Percentiles rank a stretch among this genome's conserved stretches.
Conservation (phyloP, 2,113 vertebrate genomes). For the Eupsittula cactorum region DNA sequence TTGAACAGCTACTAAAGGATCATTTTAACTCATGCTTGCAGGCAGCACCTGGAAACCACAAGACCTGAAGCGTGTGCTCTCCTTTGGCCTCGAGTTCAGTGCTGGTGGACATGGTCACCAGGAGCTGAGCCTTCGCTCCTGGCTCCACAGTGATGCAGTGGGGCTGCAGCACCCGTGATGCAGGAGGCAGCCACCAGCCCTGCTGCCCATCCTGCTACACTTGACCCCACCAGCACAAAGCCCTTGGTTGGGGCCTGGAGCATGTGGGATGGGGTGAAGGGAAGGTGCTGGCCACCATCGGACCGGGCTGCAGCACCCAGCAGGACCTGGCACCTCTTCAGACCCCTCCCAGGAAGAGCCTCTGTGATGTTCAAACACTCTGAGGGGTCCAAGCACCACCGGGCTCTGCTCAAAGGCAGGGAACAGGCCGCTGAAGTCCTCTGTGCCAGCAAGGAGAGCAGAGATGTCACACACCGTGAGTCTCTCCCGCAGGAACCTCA, state of each 20-base stretch:
- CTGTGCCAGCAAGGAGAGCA: fast-evolving
- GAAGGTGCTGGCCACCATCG: constrained; percentile 1
- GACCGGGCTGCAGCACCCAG: neutral
- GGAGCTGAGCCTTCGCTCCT: fast-evolving
- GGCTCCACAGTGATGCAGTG: neutral
- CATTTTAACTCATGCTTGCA: neutral
- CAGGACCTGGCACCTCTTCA: constrained; percentile 46
- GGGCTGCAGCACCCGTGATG: neutral
- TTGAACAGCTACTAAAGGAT: neutral
- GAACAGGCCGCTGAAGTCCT: neutral
- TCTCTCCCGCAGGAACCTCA: constrained; percentile 95
- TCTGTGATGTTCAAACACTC: neutral
- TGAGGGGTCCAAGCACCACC: neutral
- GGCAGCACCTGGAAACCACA: neutral
- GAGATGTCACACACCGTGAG: constrained; percentile 76
- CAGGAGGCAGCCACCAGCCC: neutral
- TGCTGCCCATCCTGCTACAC: neutral
- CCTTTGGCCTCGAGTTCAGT: neutral
- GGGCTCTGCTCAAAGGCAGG: neutral
- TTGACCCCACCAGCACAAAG: neutral
- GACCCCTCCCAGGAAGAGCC: neutral
- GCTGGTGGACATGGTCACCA: neutral
- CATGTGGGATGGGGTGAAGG: neutral
- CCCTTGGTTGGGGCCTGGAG: neutral
- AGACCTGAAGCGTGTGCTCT: fast-evolving